A percentile compares a stretch with the other conserved stretches of the same genome.
phyloP scores from a whole-genome alignment of 2,888 invertebrate genomes.

The Anoplius nigerrimus region DNA sequence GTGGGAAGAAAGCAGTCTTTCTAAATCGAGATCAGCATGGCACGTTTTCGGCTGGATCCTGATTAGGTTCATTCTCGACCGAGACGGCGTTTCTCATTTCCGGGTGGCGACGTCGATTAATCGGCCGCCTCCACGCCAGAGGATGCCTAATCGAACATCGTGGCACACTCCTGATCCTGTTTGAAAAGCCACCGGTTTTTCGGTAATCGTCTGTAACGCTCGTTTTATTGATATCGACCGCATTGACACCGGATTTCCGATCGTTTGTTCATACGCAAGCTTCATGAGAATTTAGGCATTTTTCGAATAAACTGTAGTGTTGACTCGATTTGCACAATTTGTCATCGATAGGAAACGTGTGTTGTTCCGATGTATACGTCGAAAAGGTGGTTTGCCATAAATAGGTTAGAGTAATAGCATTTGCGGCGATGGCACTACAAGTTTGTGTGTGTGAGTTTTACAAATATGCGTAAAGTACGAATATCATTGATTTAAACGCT shows the following conservation, averaged over 20 bases:
- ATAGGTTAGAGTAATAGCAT: too few species aligned
- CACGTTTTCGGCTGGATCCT: neutral
- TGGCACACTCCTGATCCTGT: conserved; percentile 19
- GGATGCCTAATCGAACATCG: conserved; percentile 23
- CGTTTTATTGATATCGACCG: too few species aligned
- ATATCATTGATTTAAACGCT: too few species aligned
- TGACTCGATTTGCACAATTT: too few species aligned
- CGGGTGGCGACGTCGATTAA: conserved; percentile 21
- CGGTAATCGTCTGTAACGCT: neutral
- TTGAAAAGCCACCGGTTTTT: neutral
- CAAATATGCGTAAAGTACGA: too few species aligned
- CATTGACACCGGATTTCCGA: neutral
- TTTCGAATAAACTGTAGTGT: too few species aligned
- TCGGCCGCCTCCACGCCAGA: conserved; percentile 16
- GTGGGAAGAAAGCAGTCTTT: neutral
- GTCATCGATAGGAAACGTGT: too few species aligned
- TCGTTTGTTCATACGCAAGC: neutral
- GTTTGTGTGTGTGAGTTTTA: too few species aligned
- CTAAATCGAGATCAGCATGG: conserved; percentile 7
- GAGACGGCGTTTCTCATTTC: conserved; percentile 27
- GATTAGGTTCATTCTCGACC: conserved; percentile 12
- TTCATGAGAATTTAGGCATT: too few species aligned
- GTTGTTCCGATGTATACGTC: too few species aligned
- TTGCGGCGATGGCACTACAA: too few species aligned
- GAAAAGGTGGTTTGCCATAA: too few species aligned